Evolutionary conservation across 2,113 vertebrate species (phyloP).

Genomic region (Eupsittula cactorum): DNA sequence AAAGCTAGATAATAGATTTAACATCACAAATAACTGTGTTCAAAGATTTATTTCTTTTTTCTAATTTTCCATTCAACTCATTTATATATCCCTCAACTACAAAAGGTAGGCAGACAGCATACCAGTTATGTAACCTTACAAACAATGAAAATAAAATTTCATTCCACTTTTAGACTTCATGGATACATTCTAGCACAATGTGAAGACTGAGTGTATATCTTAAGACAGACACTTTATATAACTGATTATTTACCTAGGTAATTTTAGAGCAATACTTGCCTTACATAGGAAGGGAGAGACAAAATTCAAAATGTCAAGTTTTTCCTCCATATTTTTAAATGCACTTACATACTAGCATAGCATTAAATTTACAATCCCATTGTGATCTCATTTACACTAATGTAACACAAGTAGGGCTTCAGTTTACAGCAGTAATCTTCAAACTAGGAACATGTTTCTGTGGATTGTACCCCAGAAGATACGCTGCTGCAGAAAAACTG

Average conservation of each 20-base stretch:
- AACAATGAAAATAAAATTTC: neutral
- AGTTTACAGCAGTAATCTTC: neutral
- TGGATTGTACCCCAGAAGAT: neutral
- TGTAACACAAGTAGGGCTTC: neutral
- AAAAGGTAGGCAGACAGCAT: neutral
- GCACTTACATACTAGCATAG: neutral
- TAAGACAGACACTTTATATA: neutral
- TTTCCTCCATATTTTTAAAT: neutral
- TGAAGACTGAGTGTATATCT: neutral
- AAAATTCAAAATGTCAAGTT: neutral
- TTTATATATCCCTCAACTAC: slow-evolving; percentile 1
- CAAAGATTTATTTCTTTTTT: neutral
- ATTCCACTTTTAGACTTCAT: neutral
- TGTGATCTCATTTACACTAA: neutral
- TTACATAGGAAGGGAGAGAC: neutral
- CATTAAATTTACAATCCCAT: neutral
- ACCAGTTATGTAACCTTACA: neutral
- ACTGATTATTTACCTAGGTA: neutral
- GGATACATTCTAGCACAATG: neutral
- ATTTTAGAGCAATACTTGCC: neutral
- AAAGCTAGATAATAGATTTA: slow-evolving; percentile 33
- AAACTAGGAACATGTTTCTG: neutral
- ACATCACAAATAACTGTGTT: neutral
- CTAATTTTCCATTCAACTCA: neutral
- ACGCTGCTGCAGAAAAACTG: neutral